Evolutionary conservation across 2,888 invertebrate species (phyloP), one percentile per base, ranked within the genome.

Genomic region (Athripsodes cinereus): DNA sequence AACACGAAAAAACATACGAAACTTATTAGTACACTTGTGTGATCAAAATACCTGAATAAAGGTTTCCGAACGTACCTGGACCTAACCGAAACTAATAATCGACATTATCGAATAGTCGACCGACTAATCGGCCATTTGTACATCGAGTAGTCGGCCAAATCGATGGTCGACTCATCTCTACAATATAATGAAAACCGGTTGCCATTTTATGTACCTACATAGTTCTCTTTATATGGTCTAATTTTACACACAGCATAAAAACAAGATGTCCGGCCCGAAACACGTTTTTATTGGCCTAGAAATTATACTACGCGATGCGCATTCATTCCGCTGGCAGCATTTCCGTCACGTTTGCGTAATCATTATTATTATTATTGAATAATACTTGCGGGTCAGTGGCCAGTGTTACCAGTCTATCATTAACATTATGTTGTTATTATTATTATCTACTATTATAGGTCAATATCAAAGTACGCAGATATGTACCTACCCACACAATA

Each of bases 311-410:
- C 6, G 31, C 13, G 40, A 40, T 40, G 40, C 40, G 40, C 40
- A 40, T 40, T 40, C 40, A 40, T 8, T 16, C 3, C 40, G 13
- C 40, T 40, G 40, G 40, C 40, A 40, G 13, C 40, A 40, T 16
- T 40, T 40, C 40, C 40, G 40, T 40, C 40, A 40, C 40, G 40
- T 40, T 40, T 40, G 40, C 40, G 40, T 40, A 40, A 40, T 40
- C 40, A 40, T n/a, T 40, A 40, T n/a, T 40, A 40, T 13, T 16
- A 40, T n/a, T 16, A 40, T 13, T 40, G 16, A 13, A 40, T 40
- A 40, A 40, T 40, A 40, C 13, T n/a, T 16, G 40, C 40, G 40
- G 40, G 40, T 40, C 40, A 40, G 40, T 40, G 40, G 40, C 40
- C 40, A 40, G 40, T 40, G 40, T 40, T 40, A 13, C 40, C 40